phyloP scores from a whole-genome alignment of 2,113 vertebrate species.

The Menura novaehollandiae region DNA sequence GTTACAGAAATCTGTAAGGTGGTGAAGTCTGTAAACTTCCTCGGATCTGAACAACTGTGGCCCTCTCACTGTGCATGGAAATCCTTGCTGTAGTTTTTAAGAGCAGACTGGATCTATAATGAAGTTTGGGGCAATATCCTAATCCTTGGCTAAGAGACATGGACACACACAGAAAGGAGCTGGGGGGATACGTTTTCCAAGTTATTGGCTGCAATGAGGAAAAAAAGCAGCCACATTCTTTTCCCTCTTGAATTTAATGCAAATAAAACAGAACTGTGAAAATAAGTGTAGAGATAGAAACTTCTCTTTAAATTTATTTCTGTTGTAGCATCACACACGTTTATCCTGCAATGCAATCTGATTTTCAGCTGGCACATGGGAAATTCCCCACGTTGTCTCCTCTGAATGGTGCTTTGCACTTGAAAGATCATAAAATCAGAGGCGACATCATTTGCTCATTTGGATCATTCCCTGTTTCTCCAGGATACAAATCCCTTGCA shows the following conservation, averaged over 20 bases:
- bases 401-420: not conserved
- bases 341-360: not conserved
- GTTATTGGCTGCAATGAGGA: not conserved
- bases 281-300: accelerated
- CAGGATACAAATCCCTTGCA: not conserved
- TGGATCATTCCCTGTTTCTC: not conserved
- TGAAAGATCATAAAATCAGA: not conserved
- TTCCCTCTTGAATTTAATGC: not conserved
- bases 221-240: not conserved
- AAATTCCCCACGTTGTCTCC: not conserved
- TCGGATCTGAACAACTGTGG: accelerated
- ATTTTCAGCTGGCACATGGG: not conserved
- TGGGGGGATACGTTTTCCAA: not conserved
- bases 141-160: not conserved
- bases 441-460: not conserved
- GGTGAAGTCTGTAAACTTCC: accelerated
- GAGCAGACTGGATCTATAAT: not conserved
- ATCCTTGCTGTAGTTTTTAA: not conserved
- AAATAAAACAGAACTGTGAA: not conserved
- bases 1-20: not conserved
- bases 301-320: not conserved
- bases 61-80: accelerated
- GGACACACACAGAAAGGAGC: not conserved
- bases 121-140: not conserved
- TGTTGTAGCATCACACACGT: not conserved